Evolutionary conservation across 1,140 invertebrate genomes (phyloP), one percentile per base, ranked within the genome.

Genomic region (Brachionus manjavacas): DNA sequence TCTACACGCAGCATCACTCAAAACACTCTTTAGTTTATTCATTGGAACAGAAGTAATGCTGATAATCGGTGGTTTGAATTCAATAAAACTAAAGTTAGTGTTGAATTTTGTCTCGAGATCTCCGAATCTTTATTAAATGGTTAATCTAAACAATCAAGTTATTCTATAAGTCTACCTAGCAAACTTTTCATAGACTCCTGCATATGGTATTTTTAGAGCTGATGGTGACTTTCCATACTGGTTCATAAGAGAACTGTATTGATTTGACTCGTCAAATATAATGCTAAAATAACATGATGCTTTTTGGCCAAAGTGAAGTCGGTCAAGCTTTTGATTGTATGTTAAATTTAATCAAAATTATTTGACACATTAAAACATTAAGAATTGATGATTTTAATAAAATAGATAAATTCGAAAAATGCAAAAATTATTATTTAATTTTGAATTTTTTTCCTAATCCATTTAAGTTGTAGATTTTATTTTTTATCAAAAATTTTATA

Each of bases 1-100:
- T 72, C 68, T 35, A 8, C 68, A 72, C 11, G 8, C 28, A 7
- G 3, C 23, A 68, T 68, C 64, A 20, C 25, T 12, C 41, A 79
- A 52, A 8, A 1, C 6, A 52, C 12, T 28, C 35, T 79, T 79
- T 49, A 79, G 9, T 25, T 16, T 8, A n/a, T 25, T 31, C 8
- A n/a, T 14, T 49, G 76, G 46, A 14, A 79, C 14, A n/a, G 76
- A 79, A 49, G 76, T 52, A n/a, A 79, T 79, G n/a, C n/a, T 49
- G 12, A 79, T 43, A 49, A 1, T 23, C 0, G 43, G 43, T 52
- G 76, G 76, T 7, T 14, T 60, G 11, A 52, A 79, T 20, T 49
- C 1, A 35, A 79, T 46, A 52, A 6, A 79, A 49, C 43, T 46
- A 52, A 79, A 79, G 31, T 52, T 79, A 20, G 76, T n/a, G 14